phyloP scores from a whole-genome alignment of 2,797 vertebrate genomes.

The Galago senegalensis region DNA sequence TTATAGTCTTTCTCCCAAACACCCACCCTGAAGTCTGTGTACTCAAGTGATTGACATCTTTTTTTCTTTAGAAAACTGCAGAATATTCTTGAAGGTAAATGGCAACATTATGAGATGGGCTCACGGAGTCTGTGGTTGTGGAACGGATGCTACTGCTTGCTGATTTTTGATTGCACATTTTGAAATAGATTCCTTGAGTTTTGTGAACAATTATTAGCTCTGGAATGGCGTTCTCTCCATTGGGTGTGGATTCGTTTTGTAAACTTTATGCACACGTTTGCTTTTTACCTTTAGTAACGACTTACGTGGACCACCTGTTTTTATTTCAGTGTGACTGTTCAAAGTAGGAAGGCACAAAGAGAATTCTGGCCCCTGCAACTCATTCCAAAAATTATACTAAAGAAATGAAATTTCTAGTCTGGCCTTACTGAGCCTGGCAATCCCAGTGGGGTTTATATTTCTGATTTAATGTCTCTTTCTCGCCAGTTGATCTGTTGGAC shows the following conservation, averaged over 20 bases:
- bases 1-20: not conserved
- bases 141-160: not conserved
- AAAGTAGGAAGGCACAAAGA: constrained; percentile 1
- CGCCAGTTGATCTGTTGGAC: not conserved
- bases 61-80: constrained; percentile 32
- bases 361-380: not conserved
- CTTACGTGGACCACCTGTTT: not conserved
- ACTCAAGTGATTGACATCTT: constrained; percentile 2
- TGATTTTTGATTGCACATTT: constrained; percentile 3
- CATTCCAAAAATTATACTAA: not conserved
- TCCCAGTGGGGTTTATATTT: constrained; percentile 31
- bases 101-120: not conserved
- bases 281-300: not conserved
- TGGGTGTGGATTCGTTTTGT: constrained; percentile 3
- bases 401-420: not conserved
- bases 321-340: constrained; percentile 22
- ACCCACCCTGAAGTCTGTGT: not conserved
- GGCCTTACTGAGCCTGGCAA: constrained; percentile 16
- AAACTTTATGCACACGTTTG: not conserved
- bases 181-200: constrained; percentile 39
- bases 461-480: constrained; percentile 50
- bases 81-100: constrained; percentile 27
- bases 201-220: constrained; percentile 1
- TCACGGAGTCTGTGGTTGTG: not conserved
- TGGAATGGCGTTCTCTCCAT: not conserved